Conservation (phyloP, 2,113 vertebrate genomes). For the Phoenicopterus ruber region DNA sequence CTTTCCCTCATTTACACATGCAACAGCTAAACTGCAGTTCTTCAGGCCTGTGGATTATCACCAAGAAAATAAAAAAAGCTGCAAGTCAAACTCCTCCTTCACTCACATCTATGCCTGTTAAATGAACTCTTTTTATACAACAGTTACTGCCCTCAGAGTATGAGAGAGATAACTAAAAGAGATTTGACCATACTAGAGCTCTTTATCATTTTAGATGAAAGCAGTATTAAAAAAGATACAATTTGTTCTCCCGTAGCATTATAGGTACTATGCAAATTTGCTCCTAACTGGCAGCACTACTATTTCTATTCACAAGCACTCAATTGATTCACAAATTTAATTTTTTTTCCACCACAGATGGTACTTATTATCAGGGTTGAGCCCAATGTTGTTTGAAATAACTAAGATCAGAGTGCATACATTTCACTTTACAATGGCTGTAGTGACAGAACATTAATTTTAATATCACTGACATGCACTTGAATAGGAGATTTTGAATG, state of each 20-base stretch:
- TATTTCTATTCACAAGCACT: background rate
- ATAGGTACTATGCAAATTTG: background rate
- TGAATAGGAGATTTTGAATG: background rate
- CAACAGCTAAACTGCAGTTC: background rate
- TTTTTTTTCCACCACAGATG: background rate
- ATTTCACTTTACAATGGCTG: background rate
- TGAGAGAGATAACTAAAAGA: background rate
- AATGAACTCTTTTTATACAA: background rate
- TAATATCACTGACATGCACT: background rate
- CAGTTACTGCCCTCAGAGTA: background rate
- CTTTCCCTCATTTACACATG: background rate
- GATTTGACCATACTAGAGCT: background rate
- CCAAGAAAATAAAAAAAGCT: background rate
- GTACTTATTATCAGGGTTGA: background rate
- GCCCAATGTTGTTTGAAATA: background rate
- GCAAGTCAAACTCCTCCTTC: background rate
- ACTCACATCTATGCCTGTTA: background rate
- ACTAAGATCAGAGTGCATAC: background rate
- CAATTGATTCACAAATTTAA: background rate
- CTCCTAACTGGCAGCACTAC: background rate
- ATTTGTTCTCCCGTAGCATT: background rate
- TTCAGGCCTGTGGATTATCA: background rate
- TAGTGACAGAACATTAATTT: conserved; percentile 8
- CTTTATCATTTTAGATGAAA: background rate
- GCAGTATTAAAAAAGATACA: background rate